Evolutionary conservation across 2,888 invertebrate species (phyloP), one percentile per base, ranked within the genome.

Genomic region (Arrhopalites spinosus): DNA sequence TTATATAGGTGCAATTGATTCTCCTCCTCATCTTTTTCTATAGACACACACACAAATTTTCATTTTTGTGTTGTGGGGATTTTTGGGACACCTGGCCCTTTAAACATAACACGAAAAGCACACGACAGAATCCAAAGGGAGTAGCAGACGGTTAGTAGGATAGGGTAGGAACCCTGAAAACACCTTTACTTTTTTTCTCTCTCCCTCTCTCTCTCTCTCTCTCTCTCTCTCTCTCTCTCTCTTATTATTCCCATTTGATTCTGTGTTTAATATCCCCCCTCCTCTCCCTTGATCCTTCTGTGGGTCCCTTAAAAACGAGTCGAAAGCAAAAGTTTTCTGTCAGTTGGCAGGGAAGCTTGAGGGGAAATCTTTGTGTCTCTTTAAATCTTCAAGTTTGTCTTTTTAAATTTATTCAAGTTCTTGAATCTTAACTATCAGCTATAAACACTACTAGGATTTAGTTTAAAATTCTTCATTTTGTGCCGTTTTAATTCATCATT

Each of bases 81-180:
- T 71, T 71, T 61, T 27, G 69, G 75, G 68, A 75, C 75, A 75
- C 75, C 75, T 75, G 75, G 75, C 68, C 68, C 75, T 75, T 75
- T 75, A 75, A 75, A 75, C n/a, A n/a, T 36, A 36, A 36, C 61
- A 75, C 63, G 74, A 74, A 72, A 74, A 74, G 75, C 70, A 75
- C 70, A 75, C 70, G 75, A 75, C 69, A 59, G 75, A 36, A 7
- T 11, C 3, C 5, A 11, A 3, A 36, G 36, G 36, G 36, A 36
- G 64, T 70, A 77, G 64, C 64, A 73, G 76, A 73, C 76, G 70
- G 73, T 73, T 70, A 73, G 73, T 69, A 73, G 73, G 69, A 68
- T 68, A 56, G 69, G 73, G 61, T 23, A 20, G 64, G 61, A 72
- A 69, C 29, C 59, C 7, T 20, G 30, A 66, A 76, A 77, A 73